Base-by-base conservation (phyloP, 2,113 vertebrate species). In the Carassius gibelio region DNA sequence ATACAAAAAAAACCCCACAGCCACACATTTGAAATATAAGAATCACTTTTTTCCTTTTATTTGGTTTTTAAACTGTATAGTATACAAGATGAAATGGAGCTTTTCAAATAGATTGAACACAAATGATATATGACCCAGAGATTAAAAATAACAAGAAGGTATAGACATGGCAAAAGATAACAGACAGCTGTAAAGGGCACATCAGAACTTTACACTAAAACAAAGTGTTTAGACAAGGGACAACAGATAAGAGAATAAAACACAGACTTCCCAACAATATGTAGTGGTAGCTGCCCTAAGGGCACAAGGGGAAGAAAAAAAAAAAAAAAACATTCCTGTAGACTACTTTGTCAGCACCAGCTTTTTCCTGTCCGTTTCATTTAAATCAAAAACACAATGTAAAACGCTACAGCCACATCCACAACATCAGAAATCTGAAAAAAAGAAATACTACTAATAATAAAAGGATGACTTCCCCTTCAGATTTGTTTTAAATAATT, bases 1-100 rank as follows among this genome's bases (percentile, higher is more conserved):
- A 8, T 59, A 61, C 8, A 26, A 52, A 64, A 57, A 57, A n/a
- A 64, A 81, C 69, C 36, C 84, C 75, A 89, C 74, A 91, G 87
- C 88, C 34, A 55, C 36, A 30, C 36, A 36, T 57, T 15, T 76
- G 64, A 75, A 87, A 85, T 94, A 95, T 91, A 95, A 95, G 92
- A 90, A 94, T 88, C 92, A 91, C 83, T 89, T 93, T 89, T 72
- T 85, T 77, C 59, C 85, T 91, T 94, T 95, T 94, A 94, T 93
- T 94, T 94, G 88, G 88, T 88, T 92, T 94, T 93, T 91, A 93
- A 92, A 94, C 93, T 90, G 88, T 90, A 92, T 94, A 94, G 88
- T 90, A 92, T 94, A 94, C 92, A 94, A 94, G 93, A 93, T 93
- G 90, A 93, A 93, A 92, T 88, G 87, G 91, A 92, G 93, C 92